Conservation (phyloP, 2,888 invertebrate genomes). For the Mythimna lalbum region DNA sequence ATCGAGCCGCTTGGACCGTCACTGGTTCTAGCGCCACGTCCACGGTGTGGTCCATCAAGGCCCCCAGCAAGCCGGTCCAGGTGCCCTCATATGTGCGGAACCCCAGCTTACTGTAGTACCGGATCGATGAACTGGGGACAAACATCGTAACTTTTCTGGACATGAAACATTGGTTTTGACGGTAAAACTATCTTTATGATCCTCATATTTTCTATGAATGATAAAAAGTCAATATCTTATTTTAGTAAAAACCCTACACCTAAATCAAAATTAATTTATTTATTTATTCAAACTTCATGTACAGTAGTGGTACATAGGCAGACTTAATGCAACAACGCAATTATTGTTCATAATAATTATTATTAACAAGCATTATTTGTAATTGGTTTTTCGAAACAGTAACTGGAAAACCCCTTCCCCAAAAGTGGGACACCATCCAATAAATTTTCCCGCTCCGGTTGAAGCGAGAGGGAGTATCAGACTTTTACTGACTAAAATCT, state of each 20-base stretch:
- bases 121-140: slow-evolving; percentile 71
- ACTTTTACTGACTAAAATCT: too few species aligned
- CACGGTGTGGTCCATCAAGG: slow-evolving; percentile 88
- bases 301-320: too few species aligned
- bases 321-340: too few species aligned
- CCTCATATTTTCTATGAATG: neutral
- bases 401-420: too few species aligned
- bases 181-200: neutral
- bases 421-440: too few species aligned
- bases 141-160: neutral
- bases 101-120: slow-evolving; percentile 83
- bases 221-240: neutral
- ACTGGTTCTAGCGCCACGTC: slow-evolving; percentile 92
- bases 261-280: too few species aligned
- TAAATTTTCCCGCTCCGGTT: too few species aligned
- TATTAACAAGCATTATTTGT: too few species aligned
- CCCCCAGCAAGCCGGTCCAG: slow-evolving; percentile 92
- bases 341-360: too few species aligned
- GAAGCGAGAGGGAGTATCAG: too few species aligned
- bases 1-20: slow-evolving; percentile 87
- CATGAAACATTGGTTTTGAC: neutral
- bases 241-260: neutral
- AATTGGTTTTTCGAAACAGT: neutral
- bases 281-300: too few species aligned
- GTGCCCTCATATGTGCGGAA: slow-evolving; percentile 89